A percentile compares a stretch with the other conserved stretches of the same genome.
These are phyloP conservation scores for Dasyurus viverrinus DNA, from an alignment of 2,113 vertebrate genomes.

Conservation along the genomic window DNA sequence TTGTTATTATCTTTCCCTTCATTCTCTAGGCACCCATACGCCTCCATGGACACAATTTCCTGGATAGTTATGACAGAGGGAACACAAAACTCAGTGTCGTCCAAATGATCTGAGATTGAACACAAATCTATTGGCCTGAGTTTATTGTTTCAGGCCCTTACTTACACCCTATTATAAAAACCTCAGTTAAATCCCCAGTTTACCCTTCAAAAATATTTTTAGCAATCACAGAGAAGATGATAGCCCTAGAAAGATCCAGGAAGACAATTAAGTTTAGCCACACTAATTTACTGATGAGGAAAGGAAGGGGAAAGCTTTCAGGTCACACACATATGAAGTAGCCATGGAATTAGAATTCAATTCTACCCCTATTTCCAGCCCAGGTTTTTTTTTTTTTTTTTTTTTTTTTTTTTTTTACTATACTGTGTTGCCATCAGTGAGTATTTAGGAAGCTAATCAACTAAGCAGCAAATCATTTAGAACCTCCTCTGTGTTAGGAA, in stretches of 20 bases:
- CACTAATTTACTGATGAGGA: too few relatives aligned
- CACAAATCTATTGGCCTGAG: not conserved
- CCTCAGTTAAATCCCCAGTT: not conserved
- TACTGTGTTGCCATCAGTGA: too few relatives aligned
- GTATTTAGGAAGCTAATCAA: too few relatives aligned
- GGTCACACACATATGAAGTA: too few relatives aligned
- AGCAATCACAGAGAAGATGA: not conserved
- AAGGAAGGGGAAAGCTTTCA: too few relatives aligned
- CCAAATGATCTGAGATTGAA: not conserved
- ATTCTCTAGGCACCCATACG: not conserved
- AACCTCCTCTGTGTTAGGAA: not conserved
- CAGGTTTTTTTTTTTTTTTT: too few relatives aligned
- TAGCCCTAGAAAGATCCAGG: not conserved
- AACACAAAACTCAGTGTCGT: not conserved
- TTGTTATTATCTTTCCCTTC: not conserved
- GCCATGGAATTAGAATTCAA: too few relatives aligned
- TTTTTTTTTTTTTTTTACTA: too few relatives aligned
- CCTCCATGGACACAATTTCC: not conserved
- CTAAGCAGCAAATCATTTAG: too few relatives aligned
- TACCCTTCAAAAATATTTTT: not conserved
- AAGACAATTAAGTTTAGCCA: too few relatives aligned
- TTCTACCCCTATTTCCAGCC: too few relatives aligned
- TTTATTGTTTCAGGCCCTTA: not conserved
- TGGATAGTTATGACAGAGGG: not conserved
- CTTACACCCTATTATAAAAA: not conserved